phyloP scores from a whole-genome alignment of 2,113 vertebrate species.

The Uria lomvia region DNA sequence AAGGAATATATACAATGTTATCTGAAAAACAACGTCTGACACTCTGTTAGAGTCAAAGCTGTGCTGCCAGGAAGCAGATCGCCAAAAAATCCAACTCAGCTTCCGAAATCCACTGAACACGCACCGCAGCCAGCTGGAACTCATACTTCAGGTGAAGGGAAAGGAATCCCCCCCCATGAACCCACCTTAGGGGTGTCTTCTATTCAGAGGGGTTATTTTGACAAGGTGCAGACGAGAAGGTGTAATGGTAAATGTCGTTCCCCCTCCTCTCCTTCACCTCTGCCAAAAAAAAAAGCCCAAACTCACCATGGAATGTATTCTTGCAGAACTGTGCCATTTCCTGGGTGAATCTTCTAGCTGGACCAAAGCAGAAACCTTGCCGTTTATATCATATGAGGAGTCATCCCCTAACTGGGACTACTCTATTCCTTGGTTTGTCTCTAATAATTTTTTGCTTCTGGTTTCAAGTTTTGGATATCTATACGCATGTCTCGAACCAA shows the following conservation, averaged over 20 bases:
- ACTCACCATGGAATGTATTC: neutral
- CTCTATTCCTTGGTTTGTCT: neutral
- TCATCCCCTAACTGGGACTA: neutral
- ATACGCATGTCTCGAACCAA: neutral
- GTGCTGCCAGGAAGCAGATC: neutral
- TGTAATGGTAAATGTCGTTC: neutral
- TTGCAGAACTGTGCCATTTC: neutral
- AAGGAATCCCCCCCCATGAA: neutral
- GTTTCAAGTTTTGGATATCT: neutral
- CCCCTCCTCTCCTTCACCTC: rapidly evolving
- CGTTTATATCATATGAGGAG: neutral
- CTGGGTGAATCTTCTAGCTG: neutral
- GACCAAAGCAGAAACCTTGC: neutral
- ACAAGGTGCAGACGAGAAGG: neutral
- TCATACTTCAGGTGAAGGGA: neutral
- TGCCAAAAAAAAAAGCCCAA: neutral
- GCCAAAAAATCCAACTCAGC: neutral
- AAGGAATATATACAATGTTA: neutral
- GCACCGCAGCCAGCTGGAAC: rapidly evolving
- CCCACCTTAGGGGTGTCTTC: neutral
- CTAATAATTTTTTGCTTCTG: neutral
- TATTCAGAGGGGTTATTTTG: neutral
- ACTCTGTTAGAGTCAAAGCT: neutral
- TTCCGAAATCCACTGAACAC: neutral
- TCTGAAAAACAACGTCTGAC: neutral